Percentiles rank a stretch among this genome's conserved stretches.
phyloP scores from a whole-genome alignment of 2,113 vertebrate genomes.

The Piaya cayana region DNA sequence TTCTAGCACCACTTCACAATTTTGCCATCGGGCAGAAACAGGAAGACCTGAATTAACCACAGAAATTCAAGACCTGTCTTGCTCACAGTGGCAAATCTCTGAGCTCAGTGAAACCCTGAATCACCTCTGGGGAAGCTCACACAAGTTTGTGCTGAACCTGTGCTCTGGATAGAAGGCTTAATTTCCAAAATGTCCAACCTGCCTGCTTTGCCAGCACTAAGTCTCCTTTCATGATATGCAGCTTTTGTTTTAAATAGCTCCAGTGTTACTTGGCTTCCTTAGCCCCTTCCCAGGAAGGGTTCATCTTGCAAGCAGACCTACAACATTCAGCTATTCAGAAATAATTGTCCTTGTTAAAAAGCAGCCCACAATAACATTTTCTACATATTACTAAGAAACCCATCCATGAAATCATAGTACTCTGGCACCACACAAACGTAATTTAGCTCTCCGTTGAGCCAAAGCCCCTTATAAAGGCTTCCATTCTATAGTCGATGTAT shows the following conservation, averaged over 20 bases:
- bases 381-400: conserved; percentile 31
- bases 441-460: background rate
- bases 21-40: background rate
- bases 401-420: conserved; percentile 39
- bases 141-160: fast-evolving
- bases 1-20: background rate
- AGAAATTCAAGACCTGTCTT: background rate
- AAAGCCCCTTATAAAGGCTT: conserved; percentile 48
- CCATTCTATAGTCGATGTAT: conserved; percentile 28
- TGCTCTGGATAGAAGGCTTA: background rate
- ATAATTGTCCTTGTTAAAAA: conserved; percentile 46
- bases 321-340: background rate
- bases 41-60: background rate
- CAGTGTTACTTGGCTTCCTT: background rate
- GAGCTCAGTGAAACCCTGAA: background rate
- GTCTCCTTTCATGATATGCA: background rate
- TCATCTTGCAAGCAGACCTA: background rate
- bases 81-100: background rate
- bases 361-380: conserved; percentile 54
- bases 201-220: background rate
- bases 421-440: background rate
- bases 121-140: background rate
- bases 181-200: background rate
- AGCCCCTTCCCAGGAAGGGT: background rate
- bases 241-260: background rate